A percentile compares a stretch with the other conserved stretches of the same genome.
Evolutionary conservation across 2,888 invertebrate species (phyloP).

Genomic region (Acheta domesticus): DNA sequence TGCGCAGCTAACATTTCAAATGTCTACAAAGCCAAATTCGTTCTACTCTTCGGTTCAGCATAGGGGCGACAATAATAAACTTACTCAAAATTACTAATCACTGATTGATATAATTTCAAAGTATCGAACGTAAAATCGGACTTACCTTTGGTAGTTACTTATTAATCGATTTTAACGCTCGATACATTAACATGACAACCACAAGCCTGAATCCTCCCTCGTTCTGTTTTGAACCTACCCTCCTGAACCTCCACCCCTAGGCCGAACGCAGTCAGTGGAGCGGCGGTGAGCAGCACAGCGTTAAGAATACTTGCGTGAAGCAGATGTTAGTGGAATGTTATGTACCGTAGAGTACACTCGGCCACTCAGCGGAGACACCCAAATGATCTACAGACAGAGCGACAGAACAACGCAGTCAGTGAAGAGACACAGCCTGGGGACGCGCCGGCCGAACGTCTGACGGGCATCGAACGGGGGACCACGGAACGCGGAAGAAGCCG

Average conservation of each 20-base stretch:
- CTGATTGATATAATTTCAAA: too few species aligned
- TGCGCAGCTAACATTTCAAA: background rate
- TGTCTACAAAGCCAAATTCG: background rate
- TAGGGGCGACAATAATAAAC: background rate
- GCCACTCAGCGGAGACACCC: background rate
- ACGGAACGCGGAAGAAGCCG: too few species aligned
- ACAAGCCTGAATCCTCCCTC: too few species aligned
- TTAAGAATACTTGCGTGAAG: slow-evolving; percentile 9
- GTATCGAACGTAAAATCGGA: too few species aligned
- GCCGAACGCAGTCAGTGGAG: slow-evolving; percentile 3
- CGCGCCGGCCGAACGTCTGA: too few species aligned
- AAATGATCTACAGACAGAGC: slow-evolving; percentile 18
- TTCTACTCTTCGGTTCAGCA: slow-evolving; percentile 5
- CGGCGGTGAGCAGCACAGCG: background rate
- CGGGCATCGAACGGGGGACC: too few species aligned
- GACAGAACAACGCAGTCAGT: slow-evolving; percentile 11
- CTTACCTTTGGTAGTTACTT: too few species aligned
- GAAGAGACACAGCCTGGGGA: background rate
- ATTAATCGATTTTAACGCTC: too few species aligned
- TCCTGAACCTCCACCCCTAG: background rate
- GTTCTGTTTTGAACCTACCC: too few species aligned
- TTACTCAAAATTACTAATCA: too few species aligned
- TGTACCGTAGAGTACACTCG: slow-evolving; percentile 18
- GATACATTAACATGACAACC: too few species aligned
- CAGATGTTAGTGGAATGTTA: slow-evolving; percentile 18